Conservation (phyloP, 2,888 invertebrate genomes). For the Aspidiotus destructor region DNA sequence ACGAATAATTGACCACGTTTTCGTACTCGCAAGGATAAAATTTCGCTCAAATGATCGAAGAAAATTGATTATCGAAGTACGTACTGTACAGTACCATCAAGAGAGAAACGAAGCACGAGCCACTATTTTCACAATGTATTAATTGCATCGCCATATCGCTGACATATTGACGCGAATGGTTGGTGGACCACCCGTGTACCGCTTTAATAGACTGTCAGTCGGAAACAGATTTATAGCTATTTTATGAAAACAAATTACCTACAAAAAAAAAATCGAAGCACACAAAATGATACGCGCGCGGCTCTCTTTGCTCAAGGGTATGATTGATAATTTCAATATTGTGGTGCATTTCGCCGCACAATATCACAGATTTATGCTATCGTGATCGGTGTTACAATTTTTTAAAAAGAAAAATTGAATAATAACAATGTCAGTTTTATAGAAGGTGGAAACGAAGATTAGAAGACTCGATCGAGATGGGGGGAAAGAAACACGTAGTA, state of each 20-base stretch:
- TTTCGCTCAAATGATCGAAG: too few relatives aligned
- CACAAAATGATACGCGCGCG: constrained; percentile 9
- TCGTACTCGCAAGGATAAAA: too few relatives aligned
- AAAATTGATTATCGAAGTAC: too few relatives aligned
- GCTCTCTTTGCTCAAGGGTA: constrained; percentile 26
- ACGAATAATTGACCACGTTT: too few relatives aligned
- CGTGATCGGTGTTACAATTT: constrained; percentile 10
- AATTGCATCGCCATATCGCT: constrained; percentile 17
- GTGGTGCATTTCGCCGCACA: constrained; percentile 1
- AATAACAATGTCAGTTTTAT: not conserved
- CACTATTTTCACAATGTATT: constrained; percentile 25
- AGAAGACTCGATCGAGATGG: too few relatives aligned
- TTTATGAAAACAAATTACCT: constrained; percentile 27
- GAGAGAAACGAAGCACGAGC: not conserved
- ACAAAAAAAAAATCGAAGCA: constrained; percentile 12
- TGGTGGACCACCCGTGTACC: constrained; percentile 29
- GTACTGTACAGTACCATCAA: too few relatives aligned
- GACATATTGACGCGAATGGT: constrained; percentile 23
- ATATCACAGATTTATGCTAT: constrained; percentile 8
- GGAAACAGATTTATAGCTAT: constrained; percentile 28
- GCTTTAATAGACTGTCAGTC: constrained; percentile 29
- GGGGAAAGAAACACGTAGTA: too few relatives aligned
- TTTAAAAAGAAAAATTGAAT: not conserved
- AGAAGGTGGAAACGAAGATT: too few relatives aligned
- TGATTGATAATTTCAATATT: constrained; percentile 28